These are phyloP conservation scores for Orussus abietinus DNA, from an alignment of 1,140 invertebrate genomes.

Conservation along the genomic window DNA sequence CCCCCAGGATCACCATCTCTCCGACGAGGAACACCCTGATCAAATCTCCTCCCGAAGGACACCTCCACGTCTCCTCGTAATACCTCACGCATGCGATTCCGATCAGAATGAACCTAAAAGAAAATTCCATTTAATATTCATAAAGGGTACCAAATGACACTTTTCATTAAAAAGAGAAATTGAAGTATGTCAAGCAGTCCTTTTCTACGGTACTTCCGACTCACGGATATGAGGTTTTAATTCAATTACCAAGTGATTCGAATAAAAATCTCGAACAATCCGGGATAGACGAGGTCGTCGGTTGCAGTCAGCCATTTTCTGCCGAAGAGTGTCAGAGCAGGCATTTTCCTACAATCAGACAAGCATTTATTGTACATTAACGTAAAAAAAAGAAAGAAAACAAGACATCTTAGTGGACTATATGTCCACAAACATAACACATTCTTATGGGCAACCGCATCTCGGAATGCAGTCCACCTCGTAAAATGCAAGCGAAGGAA, in stretches of 20 bases:
- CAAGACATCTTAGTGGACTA: too few relatives aligned
- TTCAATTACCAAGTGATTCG: conserved; percentile 67
- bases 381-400: conserved; percentile 11
- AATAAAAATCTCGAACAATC: conserved; percentile 70
- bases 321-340: conserved; percentile 70
- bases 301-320: conserved; percentile 75
- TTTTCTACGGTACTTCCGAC: not conserved
- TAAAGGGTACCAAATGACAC: too few relatives aligned
- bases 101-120: conserved; percentile 64
- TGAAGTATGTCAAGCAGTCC: conserved; percentile 2
- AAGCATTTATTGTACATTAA: too few relatives aligned
- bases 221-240: too few relatives aligned
- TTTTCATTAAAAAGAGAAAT: not conserved
- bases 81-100: conserved; percentile 61
- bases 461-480: too few relatives aligned
- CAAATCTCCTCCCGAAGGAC: conserved; percentile 60
- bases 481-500: too few relatives aligned
- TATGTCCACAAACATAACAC: too few relatives aligned
- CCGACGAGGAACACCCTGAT: conserved; percentile 66
- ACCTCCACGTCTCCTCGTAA: conserved; percentile 63
- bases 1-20: conserved; percentile 59
- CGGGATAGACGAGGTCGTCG: conserved; percentile 76
- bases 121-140: too few relatives aligned
- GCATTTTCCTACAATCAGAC: conserved; percentile 65
- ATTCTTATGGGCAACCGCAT: too few relatives aligned